Percentiles rank a stretch among this genome's conserved stretches.
Evolutionary conservation across 1,140 invertebrate genomes (phyloP).

Genomic region (Aradophagus sp.): DNA sequence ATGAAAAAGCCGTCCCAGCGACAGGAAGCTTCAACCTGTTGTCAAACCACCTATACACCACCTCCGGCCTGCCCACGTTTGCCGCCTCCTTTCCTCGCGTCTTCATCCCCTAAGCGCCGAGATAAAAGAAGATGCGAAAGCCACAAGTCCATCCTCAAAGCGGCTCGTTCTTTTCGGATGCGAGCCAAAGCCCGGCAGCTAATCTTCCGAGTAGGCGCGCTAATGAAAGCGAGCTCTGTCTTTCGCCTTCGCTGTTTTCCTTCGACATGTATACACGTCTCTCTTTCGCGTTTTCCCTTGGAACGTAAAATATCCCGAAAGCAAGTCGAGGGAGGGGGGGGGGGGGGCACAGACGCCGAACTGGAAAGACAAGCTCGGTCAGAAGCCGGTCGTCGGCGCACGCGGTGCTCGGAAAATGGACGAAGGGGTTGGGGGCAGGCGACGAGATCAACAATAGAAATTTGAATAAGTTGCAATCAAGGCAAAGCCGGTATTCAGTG

Average conservation of each 20-base stretch:
- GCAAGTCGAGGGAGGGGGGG: slow-evolving; percentile 1
- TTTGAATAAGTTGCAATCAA: slow-evolving; percentile 66
- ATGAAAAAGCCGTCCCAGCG: slow-evolving; percentile 9
- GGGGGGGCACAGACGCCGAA: neutral
- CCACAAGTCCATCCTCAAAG: slow-evolving; percentile 52
- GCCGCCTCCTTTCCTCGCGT: slow-evolving; percentile 12
- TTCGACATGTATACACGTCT: neutral
- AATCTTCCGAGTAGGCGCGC: slow-evolving; percentile 70
- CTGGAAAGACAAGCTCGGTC: slow-evolving; percentile 41
- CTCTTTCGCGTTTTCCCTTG: slow-evolving; percentile 5
- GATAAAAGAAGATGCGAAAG: slow-evolving; percentile 42
- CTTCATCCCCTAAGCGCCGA: slow-evolving; percentile 12
- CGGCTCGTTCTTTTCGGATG: slow-evolving; percentile 34
- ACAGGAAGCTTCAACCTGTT: slow-evolving; percentile 41
- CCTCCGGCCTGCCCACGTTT: slow-evolving; percentile 19
- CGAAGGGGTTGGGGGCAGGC: too few relatives aligned
- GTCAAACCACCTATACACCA: slow-evolving; percentile 28
- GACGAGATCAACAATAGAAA: slow-evolving; percentile 51
- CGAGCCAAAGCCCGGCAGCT: slow-evolving; percentile 62
- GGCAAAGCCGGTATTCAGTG: slow-evolving; percentile 52
- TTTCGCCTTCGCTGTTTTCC: slow-evolving; percentile 37
- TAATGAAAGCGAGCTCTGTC: slow-evolving; percentile 67
- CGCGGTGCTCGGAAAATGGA: slow-evolving; percentile 26
- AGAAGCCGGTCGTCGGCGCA: slow-evolving; percentile 11
- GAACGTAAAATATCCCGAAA: neutral